Conservation (phyloP, 2,113 vertebrate species). For the Crocuta crocuta region DNA sequence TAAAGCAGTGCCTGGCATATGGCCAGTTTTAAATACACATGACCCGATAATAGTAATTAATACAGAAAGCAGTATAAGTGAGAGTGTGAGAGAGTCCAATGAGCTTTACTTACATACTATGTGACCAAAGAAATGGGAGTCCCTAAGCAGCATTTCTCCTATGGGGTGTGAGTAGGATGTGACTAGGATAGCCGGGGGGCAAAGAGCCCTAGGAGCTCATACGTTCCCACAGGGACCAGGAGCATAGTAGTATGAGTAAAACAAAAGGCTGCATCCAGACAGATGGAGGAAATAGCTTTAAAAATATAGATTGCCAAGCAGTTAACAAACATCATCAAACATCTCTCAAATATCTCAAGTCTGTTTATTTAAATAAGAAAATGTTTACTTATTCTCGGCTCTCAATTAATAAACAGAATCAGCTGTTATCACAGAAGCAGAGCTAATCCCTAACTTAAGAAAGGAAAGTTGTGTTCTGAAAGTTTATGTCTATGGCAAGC, state of each 20-base stretch:
- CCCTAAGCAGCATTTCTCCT: not conserved
- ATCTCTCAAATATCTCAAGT: not conserved
- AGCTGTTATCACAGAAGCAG: not conserved
- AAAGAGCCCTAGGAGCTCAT: not conserved
- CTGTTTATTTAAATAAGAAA: constrained; percentile 50
- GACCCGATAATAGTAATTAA: not conserved
- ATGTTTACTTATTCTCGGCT: constrained; percentile 60
- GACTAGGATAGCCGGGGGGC: not conserved
- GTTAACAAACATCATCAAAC: not conserved
- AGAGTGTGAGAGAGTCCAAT: not conserved
- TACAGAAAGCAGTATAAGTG: not conserved
- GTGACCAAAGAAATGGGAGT: not conserved
- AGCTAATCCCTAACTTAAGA: not conserved
- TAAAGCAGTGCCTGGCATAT: not conserved
- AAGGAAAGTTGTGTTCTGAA: not conserved
- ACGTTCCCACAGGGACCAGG: not conserved
- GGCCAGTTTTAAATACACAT: not conserved
- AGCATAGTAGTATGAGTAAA: not conserved
- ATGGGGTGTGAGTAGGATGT: not conserved
- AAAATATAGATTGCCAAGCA: not conserved
- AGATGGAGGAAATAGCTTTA: not conserved
- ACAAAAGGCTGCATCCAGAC: not conserved
- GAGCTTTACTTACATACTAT: not conserved
- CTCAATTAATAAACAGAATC: not conserved
- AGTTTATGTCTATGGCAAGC: not conserved